A percentile compares a stretch with the other conserved stretches of the same genome.
Conservation (phyloP, 2,888 invertebrate genomes). For the Tachystola acroxantha region DNA sequence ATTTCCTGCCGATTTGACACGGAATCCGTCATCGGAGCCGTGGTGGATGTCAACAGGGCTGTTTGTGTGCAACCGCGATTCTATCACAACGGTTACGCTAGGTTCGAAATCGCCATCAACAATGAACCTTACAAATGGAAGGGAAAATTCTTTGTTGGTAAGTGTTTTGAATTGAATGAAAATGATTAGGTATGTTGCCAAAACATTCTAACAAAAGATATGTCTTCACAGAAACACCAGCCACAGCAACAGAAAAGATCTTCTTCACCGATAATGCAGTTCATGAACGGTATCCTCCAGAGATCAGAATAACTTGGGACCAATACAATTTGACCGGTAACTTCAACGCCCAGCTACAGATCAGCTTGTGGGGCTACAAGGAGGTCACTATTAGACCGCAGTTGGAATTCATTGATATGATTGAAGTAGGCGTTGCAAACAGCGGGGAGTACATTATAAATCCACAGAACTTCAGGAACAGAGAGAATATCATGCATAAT, state of each 20-base stretch:
- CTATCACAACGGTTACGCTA: conserved; percentile 92
- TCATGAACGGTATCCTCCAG: conserved; percentile 84
- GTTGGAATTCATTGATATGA: conserved; percentile 87
- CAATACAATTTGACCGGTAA: conserved; percentile 91
- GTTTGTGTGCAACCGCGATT: conserved; percentile 93
- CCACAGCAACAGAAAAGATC: conserved; percentile 90
- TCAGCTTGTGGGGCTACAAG: conserved; percentile 93
- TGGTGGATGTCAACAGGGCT: conserved; percentile 88
- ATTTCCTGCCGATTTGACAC: conserved; percentile 92
- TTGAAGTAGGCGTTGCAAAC: conserved; percentile 82
- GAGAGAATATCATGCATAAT: conserved; percentile 82
- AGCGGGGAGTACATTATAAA: conserved; percentile 85
- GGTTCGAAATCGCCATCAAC: conserved; percentile 90
- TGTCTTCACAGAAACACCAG: conserved; percentile 86
- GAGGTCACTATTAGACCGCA: conserved; percentile 90
- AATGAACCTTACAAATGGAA: conserved; percentile 92
- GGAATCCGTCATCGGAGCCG: conserved; percentile 86
- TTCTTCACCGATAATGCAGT: conserved; percentile 86
- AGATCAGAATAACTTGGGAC: conserved; percentile 90
- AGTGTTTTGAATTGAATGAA: no score
- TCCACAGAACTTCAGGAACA: conserved; percentile 84
- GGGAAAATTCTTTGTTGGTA: conserved; percentile 94
- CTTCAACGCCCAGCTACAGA: conserved; percentile 85
- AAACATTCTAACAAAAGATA: no score
- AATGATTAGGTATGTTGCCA: no score